Evolutionary conservation across 1,140 invertebrate species (phyloP).

Genomic region (Conus ventricosus): DNA sequence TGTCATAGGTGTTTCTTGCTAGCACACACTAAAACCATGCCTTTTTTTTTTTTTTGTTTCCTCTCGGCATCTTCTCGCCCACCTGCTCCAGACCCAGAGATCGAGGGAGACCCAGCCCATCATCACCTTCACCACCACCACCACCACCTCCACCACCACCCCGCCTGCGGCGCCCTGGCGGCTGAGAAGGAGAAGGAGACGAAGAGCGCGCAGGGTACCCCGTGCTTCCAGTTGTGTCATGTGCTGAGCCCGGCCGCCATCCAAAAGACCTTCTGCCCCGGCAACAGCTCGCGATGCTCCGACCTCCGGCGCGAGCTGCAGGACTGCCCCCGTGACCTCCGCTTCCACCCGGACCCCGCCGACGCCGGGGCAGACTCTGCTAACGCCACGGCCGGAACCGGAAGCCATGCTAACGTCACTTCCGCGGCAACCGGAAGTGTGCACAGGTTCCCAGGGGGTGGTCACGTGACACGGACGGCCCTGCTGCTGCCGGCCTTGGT

Average conservation of each 20-base stretch:
- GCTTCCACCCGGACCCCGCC: background rate
- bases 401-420: slow-evolving; percentile 24
- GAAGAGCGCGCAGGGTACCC: background rate
- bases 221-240: slow-evolving; percentile 31
- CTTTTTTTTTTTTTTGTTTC: too few species aligned
- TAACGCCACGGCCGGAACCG: background rate
- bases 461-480: background rate
- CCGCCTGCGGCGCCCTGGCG: background rate
- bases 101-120: background rate
- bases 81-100: background rate
- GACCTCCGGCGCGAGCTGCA: background rate
- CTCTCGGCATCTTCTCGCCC: too few species aligned
- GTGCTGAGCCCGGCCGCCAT: slow-evolving; percentile 4
- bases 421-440: slow-evolving; percentile 17
- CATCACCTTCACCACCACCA: background rate
- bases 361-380: background rate
- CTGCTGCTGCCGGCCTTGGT: background rate
- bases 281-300: background rate
- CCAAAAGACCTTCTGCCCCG: background rate
- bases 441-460: background rate
- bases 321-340: background rate
- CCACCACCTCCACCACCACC: background rate
- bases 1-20: too few species aligned
- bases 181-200: too few species aligned
- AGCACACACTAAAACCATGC: too few species aligned